Percentiles rank a stretch among this genome's conserved stretches.
phyloP scores from a whole-genome alignment of 2,888 invertebrate genomes.

The Halocaridina rubra region DNA sequence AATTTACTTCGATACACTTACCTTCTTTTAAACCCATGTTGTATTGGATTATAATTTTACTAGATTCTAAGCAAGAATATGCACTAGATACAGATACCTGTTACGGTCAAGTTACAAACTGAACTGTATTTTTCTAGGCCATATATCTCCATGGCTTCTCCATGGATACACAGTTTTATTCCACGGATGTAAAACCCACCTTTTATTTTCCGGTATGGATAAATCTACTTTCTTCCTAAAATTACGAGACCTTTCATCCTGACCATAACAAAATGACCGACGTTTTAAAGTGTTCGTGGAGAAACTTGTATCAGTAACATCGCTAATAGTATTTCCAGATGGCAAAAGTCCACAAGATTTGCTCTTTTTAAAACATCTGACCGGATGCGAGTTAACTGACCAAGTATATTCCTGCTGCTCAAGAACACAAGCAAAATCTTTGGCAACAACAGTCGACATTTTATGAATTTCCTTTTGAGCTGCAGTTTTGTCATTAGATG shows the following conservation, averaged over 20 bases:
- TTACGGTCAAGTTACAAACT: no score
- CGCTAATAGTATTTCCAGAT: background rate
- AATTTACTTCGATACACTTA: no score
- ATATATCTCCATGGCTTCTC: background rate
- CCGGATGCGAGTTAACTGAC: background rate
- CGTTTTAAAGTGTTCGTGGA: background rate
- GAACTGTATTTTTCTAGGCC: background rate
- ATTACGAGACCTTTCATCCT: background rate
- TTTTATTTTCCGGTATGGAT: background rate
- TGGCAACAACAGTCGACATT: no score
- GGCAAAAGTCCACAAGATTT: background rate
- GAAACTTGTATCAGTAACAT: background rate
- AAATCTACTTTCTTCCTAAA: background rate
- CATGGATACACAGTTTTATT: background rate
- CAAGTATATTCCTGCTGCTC: background rate
- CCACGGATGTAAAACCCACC: background rate
- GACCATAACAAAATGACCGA: slow-evolving; percentile 25
- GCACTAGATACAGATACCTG: no score
- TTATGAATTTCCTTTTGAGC: no score
- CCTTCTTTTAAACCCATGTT: no score
- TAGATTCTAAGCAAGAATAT: no score
- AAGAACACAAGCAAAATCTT: no score
- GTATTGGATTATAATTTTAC: no score
- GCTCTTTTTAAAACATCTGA: background rate
- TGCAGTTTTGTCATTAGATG: background rate